Percentiles rank a stretch among this genome's conserved stretches.
phyloP scores from a whole-genome alignment of 2,797 vertebrate genomes.

The Myripristis jacobus region DNA sequence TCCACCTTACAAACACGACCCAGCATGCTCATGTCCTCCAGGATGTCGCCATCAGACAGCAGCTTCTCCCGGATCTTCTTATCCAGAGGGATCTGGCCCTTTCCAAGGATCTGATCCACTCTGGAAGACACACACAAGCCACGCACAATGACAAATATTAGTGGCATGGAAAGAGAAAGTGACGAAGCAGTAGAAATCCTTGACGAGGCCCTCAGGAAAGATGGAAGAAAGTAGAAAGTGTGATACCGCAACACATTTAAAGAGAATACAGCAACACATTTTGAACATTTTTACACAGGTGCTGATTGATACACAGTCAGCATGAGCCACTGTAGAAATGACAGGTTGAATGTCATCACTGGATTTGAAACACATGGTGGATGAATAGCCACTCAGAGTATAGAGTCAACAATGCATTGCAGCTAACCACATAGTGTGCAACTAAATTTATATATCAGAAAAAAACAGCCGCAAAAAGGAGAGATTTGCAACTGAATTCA shows the following conservation, averaged over 20 bases:
- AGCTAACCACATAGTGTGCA: neutral
- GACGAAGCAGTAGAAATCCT: neutral
- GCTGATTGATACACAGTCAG: neutral
- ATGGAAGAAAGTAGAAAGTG: neutral
- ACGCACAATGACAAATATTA: conserved; percentile 23
- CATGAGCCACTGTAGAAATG: conserved; percentile 8
- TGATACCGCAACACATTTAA: no score
- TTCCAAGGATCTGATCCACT: conserved; percentile 97
- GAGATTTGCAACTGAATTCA: no score
- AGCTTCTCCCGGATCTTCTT: conserved; percentile 95
- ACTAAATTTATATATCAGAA: neutral
- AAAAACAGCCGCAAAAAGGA: no score
- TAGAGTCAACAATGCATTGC: neutral
- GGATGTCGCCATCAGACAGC: conserved; percentile 89
- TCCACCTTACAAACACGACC: conserved; percentile 98
- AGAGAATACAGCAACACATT: neutral
- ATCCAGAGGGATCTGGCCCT: conserved; percentile 95
- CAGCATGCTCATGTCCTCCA: conserved; percentile 97
- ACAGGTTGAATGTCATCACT: conserved; percentile 37
- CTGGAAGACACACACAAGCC: conserved; percentile 77
- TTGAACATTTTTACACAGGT: neutral
- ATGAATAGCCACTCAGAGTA: neutral
- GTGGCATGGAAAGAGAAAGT: neutral
- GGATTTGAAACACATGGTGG: conserved; percentile 28
- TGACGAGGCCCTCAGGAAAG: neutral